Conservation (phyloP, 1,140 invertebrate genomes). For the Drosophila serrata region DNA sequence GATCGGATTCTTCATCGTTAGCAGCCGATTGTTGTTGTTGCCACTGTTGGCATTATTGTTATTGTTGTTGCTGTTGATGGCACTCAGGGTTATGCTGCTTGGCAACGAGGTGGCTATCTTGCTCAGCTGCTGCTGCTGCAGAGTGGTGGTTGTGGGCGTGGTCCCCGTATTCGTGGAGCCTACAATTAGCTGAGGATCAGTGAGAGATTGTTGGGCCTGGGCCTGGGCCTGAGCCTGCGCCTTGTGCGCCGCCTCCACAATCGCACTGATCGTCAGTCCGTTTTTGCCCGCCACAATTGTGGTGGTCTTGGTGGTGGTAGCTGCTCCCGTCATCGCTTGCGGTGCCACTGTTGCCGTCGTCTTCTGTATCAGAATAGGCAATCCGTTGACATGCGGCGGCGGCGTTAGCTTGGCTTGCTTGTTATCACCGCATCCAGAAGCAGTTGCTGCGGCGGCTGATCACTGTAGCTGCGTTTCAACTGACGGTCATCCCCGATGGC, state of each 20-base stretch:
- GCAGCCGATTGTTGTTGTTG: slow-evolving; percentile 61
- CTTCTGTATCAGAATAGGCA: slow-evolving; percentile 68
- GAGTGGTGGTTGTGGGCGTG: slow-evolving; percentile 77
- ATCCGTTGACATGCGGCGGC: slow-evolving; percentile 58
- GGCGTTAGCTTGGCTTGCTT: slow-evolving; percentile 62
- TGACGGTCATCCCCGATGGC: slow-evolving; percentile 34
- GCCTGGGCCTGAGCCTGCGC: slow-evolving; percentile 45
- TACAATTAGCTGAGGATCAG: slow-evolving; percentile 77
- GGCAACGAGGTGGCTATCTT: slow-evolving; percentile 74
- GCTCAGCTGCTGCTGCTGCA: slow-evolving; percentile 68
- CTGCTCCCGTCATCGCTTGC: slow-evolving; percentile 22
- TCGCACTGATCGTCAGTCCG: slow-evolving; percentile 80
- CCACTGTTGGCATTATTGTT: slow-evolving; percentile 52
- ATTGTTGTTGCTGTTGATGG: slow-evolving; percentile 65
- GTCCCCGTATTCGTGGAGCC: slow-evolving; percentile 89
- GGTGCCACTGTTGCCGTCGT: slow-evolving; percentile 22
- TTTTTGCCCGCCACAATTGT: slow-evolving; percentile 79
- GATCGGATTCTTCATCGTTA: slow-evolving; percentile 71
- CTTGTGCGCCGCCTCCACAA: slow-evolving; percentile 76
- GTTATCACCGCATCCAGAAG: slow-evolving; percentile 46
- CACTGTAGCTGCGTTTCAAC: slow-evolving; percentile 60
- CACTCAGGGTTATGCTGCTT: slow-evolving; percentile 77
- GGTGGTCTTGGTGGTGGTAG: slow-evolving; percentile 58
- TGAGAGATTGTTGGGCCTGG: slow-evolving; percentile 34
- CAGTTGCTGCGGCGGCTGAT: slow-evolving; percentile 53